Evolutionary conservation across 2,888 invertebrate species (phyloP).

Genomic region (Augochlorella aurata): DNA sequence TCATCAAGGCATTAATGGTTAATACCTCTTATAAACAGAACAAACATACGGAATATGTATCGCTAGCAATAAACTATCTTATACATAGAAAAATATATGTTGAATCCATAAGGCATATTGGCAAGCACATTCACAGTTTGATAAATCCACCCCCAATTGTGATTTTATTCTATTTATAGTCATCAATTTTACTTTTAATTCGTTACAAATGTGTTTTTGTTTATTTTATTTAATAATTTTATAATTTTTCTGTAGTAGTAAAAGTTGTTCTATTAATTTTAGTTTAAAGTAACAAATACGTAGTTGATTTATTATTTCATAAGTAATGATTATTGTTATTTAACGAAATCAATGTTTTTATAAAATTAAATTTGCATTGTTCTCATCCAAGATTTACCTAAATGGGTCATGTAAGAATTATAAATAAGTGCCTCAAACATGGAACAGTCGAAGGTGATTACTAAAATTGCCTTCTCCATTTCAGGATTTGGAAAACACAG

Average conservation of each 20-base stretch:
- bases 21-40: slow-evolving; percentile 69
- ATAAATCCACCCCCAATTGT: slow-evolving; percentile 58
- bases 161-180: slow-evolving; percentile 39
- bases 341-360: slow-evolving; percentile 4
- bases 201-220: slow-evolving; percentile 20
- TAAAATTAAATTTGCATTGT: not conserved
- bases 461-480: slow-evolving; percentile 77
- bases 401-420: slow-evolving; percentile 5
- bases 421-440: slow-evolving; percentile 17
- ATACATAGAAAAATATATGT: slow-evolving; percentile 68
- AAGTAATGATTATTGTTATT: slow-evolving; percentile 22
- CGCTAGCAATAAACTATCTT: slow-evolving; percentile 73
- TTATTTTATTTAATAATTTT: slow-evolving; percentile 21
- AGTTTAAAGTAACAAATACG: slow-evolving; percentile 13
- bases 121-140: slow-evolving; percentile 60
- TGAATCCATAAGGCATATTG: slow-evolving; percentile 66
- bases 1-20: slow-evolving; percentile 89
- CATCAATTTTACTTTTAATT: slow-evolving; percentile 30
- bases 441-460: slow-evolving; percentile 42
- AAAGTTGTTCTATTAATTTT: slow-evolving; percentile 22
- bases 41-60: slow-evolving; percentile 68
- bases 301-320: slow-evolving; percentile 17
- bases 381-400: slow-evolving; percentile 5
- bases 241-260: slow-evolving; percentile 16
- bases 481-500: slow-evolving; percentile 95